Base-by-base conservation (phyloP, 2,888 invertebrate species). In the Limnephilus marmoratus region DNA sequence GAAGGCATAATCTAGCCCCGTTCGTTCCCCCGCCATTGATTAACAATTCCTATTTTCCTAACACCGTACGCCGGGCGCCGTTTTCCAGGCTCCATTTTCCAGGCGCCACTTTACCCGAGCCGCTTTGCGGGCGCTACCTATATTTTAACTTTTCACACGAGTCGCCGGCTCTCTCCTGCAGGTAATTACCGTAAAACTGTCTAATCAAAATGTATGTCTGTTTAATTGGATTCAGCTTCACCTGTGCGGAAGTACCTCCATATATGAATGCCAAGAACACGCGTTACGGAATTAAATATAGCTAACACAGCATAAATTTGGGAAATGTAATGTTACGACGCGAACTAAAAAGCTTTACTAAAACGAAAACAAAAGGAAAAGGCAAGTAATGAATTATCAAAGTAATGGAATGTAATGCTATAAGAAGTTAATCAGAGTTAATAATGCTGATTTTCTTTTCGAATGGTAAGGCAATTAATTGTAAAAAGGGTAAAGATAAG, bases 81-180 rank as follows among this genome's bases (percentile, higher is more conserved):
- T 68, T 68, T 68, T 68, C 68, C 68, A 68, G 24, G 53, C 53
- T 53, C 15, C 53, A 68, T 68, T 68, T 68, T 68, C 18, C 24
- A 68, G 53, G 68, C 68, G 24, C 68, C 68, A n/a, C 24, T 68
- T 68, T 24, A 68, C 68, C 68, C 24, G n/a, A 68, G 68, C 68
- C 83, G 37, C 18, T 83, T 83, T 83, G 83, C 37, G 83, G 83
- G 83, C 24, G 83, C 34, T 7, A 83, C 53, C 53, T 53, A 68
- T 37, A 83, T 83, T 83, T 83, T 83, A 34, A 37, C 83, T 83
- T 83, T 83, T 41, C 83, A 83, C 34, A 83, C 37, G 83, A 83
- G 24, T 83, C 24, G 37, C 83, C 37, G 37, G 18, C 83, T 83
- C 37, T 34, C 34, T 34, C 68, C 24, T 2, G n/a, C 83, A 18